Conservation (phyloP, 2,888 invertebrate genomes). For the Nasonovia ribisnigri region DNA sequence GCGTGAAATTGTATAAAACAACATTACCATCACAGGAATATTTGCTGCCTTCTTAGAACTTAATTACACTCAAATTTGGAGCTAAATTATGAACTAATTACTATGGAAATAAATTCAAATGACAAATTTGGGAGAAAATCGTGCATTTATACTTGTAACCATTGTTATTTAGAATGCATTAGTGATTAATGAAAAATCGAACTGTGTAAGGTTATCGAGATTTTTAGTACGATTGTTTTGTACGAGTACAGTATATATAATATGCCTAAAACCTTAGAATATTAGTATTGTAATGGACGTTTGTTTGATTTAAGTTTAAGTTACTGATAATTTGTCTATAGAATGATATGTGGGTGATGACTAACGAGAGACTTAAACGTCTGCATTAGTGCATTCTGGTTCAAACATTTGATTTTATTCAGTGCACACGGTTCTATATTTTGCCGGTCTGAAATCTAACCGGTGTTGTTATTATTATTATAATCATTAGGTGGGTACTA, state of each 20-base stretch:
- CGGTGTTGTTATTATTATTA: conserved; percentile 47
- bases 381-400: neutral
- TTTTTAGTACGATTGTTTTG: neutral
- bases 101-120: neutral
- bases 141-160: neutral
- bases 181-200: neutral
- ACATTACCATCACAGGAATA: neutral
- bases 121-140: neutral
- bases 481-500: neutral
- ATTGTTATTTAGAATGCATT: neutral
- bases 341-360: neutral
- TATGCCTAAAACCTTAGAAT: neutral
- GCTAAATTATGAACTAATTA: neutral
- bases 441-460: neutral
- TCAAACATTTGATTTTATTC: neutral
- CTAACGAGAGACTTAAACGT: conserved; percentile 18
- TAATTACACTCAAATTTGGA: neutral
- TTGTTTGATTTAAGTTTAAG: neutral
- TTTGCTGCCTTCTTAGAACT: neutral
- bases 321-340: neutral
- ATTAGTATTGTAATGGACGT: neutral
- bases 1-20: neutral
- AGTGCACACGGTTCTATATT: neutral
- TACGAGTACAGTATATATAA: neutral
- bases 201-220: neutral